A percentile compares a stretch with the other conserved stretches of the same genome.
Conservation (phyloP, 1,140 invertebrate genomes). For the Tetramorium alpestre region DNA sequence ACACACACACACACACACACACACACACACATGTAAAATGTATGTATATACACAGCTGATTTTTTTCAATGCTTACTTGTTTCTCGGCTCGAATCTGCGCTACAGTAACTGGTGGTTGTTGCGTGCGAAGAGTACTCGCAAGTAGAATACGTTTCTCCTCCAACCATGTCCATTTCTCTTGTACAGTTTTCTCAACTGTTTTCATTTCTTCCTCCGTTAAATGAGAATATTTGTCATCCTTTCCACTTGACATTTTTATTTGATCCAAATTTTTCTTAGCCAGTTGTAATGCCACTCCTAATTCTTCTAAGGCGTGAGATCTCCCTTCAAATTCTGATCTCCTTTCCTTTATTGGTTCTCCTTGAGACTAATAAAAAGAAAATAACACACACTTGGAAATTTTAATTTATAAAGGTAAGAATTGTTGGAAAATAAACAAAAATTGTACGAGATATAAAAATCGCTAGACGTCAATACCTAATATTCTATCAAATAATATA, state of each 20-base stretch:
- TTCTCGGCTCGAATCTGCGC: constrained; percentile 91
- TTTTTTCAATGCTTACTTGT: constrained; percentile 85
- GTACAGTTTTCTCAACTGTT: constrained; percentile 87
- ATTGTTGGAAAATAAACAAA: neutral
- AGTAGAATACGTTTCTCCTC: constrained; percentile 89
- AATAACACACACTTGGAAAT: constrained; percentile 80
- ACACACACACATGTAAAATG: too few relatives aligned
- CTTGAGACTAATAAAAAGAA: constrained; percentile 87
- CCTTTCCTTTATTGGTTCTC: constrained; percentile 94
- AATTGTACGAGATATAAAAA: constrained; percentile 16
- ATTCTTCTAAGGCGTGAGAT: constrained; percentile 91
- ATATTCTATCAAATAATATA: constrained; percentile 75
- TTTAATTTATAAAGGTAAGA: neutral
- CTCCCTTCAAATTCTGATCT: constrained; percentile 92
- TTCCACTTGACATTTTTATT: constrained; percentile 85
- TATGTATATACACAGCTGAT: neutral
- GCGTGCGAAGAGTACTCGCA: constrained; percentile 87
- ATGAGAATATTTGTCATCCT: constrained; percentile 94
- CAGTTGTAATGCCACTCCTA: constrained; percentile 90
- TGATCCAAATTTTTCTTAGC: constrained; percentile 91
- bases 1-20: too few relatives aligned
- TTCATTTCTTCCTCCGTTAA: constrained; percentile 92
- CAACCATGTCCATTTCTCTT: constrained; percentile 89
- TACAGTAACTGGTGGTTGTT: constrained; percentile 91
- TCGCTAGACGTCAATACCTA: neutral